phyloP scores from a whole-genome alignment of 92 coral and sea anemone species.

The Heliopora coerulea region DNA sequence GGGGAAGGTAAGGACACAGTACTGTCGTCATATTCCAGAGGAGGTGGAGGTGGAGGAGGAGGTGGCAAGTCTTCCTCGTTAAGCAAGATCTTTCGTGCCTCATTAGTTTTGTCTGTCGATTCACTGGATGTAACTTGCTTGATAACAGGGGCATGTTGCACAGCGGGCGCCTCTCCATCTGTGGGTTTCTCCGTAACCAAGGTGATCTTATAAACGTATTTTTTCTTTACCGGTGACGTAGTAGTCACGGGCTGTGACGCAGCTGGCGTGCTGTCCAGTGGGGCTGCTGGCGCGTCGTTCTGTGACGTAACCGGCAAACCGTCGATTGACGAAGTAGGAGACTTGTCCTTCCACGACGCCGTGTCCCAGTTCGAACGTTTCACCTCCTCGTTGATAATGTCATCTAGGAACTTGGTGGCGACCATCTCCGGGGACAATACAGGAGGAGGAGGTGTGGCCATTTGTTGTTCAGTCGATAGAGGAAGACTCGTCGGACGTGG shows the following conservation, averaged over 20 bases:
- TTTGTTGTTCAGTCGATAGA: conserved; percentile 1
- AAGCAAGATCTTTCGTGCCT: not conserved
- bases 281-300: not conserved
- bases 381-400: conserved; percentile 81
- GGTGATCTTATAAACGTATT: conserved; percentile 34
- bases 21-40: conserved; percentile 35
- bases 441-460: conserved; percentile 20
- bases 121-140: not conserved
- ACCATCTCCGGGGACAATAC: conserved; percentile 40
- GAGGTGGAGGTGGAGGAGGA: conserved; percentile 83
- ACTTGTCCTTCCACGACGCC: conserved; percentile 75
- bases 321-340: not conserved
- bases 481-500: conserved; percentile 23
- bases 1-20: conserved; percentile 9
- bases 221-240: conserved; percentile 22
- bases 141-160: conserved; percentile 5
- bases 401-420: conserved; percentile 70
- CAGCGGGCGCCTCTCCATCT: conserved; percentile 15
- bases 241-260: not conserved
- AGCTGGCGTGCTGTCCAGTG: not conserved
- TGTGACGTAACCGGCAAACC: not conserved
- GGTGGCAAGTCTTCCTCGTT: conserved; percentile 78
- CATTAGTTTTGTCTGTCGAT: not conserved
- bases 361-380: conserved; percentile 95
- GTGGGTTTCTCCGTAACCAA: conserved; percentile 31